Conservation (phyloP, 2,113 vertebrate genomes). For the Sarotherodon lohbergeri region DNA sequence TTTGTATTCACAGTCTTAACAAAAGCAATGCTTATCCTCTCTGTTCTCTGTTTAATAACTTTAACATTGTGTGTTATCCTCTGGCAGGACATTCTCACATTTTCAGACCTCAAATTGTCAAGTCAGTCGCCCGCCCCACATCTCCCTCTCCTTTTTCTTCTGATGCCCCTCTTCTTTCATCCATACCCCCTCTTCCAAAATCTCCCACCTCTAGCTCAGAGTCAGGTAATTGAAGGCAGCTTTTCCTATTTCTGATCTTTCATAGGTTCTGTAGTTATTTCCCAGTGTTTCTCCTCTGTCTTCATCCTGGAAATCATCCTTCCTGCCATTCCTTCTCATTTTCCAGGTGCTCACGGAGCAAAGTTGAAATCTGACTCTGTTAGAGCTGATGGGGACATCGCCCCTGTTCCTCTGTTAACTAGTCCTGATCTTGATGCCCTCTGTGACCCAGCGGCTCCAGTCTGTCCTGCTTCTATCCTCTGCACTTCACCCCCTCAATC, state of each 20-base stretch:
- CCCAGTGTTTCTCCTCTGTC: neutral
- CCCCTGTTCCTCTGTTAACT: slow-evolving; percentile 61
- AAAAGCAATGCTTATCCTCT: neutral
- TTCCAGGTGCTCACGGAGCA: slow-evolving; percentile 6
- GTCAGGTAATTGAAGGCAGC: slow-evolving; percentile 46
- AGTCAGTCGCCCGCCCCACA: slow-evolving; percentile 40
- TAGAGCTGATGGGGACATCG: slow-evolving; percentile 1
- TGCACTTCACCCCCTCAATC: neutral
- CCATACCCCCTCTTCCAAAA: neutral
- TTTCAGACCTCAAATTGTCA: slow-evolving; percentile 61
- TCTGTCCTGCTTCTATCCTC: slow-evolving; percentile 1
- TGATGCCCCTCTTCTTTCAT: slow-evolving; percentile 2
- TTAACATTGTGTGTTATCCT: neutral
- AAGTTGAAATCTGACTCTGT: neutral
- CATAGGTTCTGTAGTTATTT: neutral
- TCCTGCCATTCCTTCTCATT: neutral
- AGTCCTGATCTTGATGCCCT: slow-evolving; percentile 75
- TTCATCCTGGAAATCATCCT: neutral
- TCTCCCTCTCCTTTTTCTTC: slow-evolving; percentile 56
- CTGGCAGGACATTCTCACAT: slow-evolving; percentile 36
- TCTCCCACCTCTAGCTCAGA: slow-evolving; percentile 16
- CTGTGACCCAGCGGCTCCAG: slow-evolving; percentile 55
- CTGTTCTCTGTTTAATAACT: neutral
- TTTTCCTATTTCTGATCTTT: neutral
- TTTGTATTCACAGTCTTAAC: neutral